Percentiles rank a stretch among this genome's conserved stretches.
Evolutionary conservation across 2,797 vertebrate species (phyloP).

Genomic region (Hybognathus amarus): DNA sequence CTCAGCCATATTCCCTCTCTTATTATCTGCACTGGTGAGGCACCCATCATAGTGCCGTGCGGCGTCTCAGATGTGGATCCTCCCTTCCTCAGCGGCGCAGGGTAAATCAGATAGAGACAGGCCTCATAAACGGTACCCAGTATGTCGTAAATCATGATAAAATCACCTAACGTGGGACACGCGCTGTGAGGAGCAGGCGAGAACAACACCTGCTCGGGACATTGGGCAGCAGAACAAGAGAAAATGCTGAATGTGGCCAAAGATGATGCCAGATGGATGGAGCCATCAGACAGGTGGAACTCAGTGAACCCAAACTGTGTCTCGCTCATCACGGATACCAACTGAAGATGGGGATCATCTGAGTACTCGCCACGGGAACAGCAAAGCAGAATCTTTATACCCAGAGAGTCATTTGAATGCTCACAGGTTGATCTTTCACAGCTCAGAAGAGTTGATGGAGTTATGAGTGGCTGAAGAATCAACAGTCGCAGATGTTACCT

Average conservation of each 20-base stretch:
- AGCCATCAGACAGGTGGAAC: constrained; percentile 29
- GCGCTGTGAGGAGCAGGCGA: neutral
- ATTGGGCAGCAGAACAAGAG: constrained; percentile 19
- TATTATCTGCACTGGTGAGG: neutral
- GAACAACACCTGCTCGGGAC: constrained; percentile 25
- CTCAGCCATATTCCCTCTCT: neutral
- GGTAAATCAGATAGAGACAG: constrained; percentile 31
- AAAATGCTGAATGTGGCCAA: constrained; percentile 13
- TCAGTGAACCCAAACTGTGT: neutral
- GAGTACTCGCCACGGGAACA: neutral
- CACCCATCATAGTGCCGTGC: neutral
- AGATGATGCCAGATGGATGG: constrained; percentile 26
- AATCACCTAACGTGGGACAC: neutral
- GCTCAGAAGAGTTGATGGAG: neutral
- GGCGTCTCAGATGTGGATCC: neutral
- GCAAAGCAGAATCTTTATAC: neutral
- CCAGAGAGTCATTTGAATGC: neutral
- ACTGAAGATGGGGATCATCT: neutral
- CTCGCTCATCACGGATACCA: constrained; percentile 12
- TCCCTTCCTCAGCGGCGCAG: neutral
- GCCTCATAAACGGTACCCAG: constrained; percentile 22
- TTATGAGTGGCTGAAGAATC: neutral
- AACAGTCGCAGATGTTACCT: neutral
- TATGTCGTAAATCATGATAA: constrained; percentile 32
- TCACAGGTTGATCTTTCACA: neutral